These are phyloP conservation scores for Euzophera pinguis DNA, from an alignment of 2,888 invertebrate species.

Conservation along the genomic window DNA sequence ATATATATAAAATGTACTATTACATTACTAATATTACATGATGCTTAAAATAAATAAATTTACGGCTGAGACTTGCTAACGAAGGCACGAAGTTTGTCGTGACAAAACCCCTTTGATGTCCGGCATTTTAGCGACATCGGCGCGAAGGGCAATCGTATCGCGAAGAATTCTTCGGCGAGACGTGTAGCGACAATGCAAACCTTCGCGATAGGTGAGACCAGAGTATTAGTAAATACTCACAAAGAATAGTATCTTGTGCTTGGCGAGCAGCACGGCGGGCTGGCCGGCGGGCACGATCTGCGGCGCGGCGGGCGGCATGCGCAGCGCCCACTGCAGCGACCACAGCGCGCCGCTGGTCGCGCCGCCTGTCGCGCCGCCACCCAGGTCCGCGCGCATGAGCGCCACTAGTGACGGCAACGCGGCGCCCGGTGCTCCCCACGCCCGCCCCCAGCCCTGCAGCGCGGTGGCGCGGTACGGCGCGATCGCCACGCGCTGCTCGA, in stretches of 20 bases:
- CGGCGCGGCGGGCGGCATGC: slow-evolving; percentile 93
- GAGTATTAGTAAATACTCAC: slow-evolving; percentile 81
- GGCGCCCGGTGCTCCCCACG: slow-evolving; percentile 90
- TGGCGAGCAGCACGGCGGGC: slow-evolving; percentile 91
- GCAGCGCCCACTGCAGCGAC: slow-evolving; percentile 94
- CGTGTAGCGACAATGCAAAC: too few relatives aligned
- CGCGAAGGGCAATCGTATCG: too few relatives aligned
- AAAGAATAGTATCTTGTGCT: slow-evolving; percentile 94
- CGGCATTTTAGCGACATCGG: too few relatives aligned
- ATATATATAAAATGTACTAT: too few relatives aligned
- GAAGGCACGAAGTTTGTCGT: too few relatives aligned
- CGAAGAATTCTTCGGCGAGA: too few relatives aligned
- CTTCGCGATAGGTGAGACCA: too few relatives aligned
- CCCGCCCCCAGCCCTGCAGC: slow-evolving; percentile 90
- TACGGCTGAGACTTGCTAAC: too few relatives aligned
- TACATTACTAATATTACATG: too few relatives aligned
- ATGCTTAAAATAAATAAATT: too few relatives aligned
- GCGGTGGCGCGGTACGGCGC: slow-evolving; percentile 95
- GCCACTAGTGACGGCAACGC: slow-evolving; percentile 96
- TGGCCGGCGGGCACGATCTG: slow-evolving; percentile 95
- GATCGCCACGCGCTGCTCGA: slow-evolving; percentile 92
- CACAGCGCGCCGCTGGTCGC: slow-evolving; percentile 82
- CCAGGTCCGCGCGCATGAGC: slow-evolving; percentile 84
- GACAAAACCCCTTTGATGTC: too few relatives aligned
- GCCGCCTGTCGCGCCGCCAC: slow-evolving; percentile 75